Evolutionary conservation across 2,113 vertebrate genomes (phyloP), one percentile per base, ranked within the genome.

Genomic region (Stercorarius parasiticus): DNA sequence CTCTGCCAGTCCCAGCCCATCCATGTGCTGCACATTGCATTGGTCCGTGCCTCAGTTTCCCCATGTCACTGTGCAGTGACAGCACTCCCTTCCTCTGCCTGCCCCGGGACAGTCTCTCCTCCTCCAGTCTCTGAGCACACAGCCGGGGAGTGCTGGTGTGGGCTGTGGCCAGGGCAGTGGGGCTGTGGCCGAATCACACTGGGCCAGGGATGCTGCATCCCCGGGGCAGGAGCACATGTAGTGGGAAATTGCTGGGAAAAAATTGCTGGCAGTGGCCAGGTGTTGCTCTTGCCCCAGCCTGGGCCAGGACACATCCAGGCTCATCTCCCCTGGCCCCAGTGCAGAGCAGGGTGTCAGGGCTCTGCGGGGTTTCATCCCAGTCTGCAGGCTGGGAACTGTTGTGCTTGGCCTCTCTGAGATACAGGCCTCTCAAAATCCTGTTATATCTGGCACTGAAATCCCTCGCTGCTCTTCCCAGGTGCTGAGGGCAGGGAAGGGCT

Each of bases 101-200:
- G 30, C 5, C 50, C 7, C 1, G 11, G 23, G 25, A 22, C 30
- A 30, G 14, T 7, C 2, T 70, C 6, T n/a, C 16, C n/a, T 26
- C 5, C 49, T 13, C 13, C 10, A 0, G 26, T 34, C 27, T 15
- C 38, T 2, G 2, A 87, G 19, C 34, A 40, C 40, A 23, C 0
- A 1, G 45, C 8, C 2, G 0, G 38, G 49, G 43, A 12, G 8
- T 0, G 12, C 2, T 3, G 20, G 43, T 1, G 4, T 5, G 29
- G 19, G 58, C 65, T 53, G 30, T 15, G 9, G 36, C 43, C 1
- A 4, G 43, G 66, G 40, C 61, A 18, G n/a, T 0, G 5, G n/a
- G 15, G 73, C 40, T 3, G 1, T 3, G 40, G 25, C 34, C 16
- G 15, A 56, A 15, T 17, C 0, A 0, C 1, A 6, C n/a, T 2